A percentile compares a stretch with the other conserved stretches of the same genome.
Evolutionary conservation across 2,888 invertebrate species (phyloP).

Genomic region (Saturnia japonica): DNA sequence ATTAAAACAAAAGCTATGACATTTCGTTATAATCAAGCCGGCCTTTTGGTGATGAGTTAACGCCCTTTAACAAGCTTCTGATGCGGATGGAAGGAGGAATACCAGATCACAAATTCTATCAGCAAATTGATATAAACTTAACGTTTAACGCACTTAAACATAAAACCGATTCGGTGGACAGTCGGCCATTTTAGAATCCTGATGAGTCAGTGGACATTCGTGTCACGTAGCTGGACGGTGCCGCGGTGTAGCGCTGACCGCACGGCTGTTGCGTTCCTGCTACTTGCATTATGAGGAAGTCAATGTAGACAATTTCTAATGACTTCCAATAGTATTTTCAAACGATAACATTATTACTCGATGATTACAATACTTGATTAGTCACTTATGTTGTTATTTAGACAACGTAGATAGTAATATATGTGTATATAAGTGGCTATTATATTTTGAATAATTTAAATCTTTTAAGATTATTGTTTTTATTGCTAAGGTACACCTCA

Average conservation of each 20-base stretch:
- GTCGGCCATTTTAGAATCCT: slow-evolving; percentile 65
- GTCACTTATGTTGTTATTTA: not conserved
- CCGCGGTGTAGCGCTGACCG: slow-evolving; percentile 46
- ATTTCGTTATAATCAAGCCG: too few species aligned
- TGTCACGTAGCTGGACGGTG: slow-evolving; percentile 62
- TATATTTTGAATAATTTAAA: too few species aligned
- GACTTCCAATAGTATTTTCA: slow-evolving; percentile 1
- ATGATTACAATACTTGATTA: not conserved
- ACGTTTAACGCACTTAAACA: not conserved
- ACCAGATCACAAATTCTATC: not conserved
- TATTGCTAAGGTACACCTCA: too few species aligned
- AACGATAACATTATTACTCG: slow-evolving; percentile 10
- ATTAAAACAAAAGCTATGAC: too few species aligned
- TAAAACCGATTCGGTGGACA: slow-evolving; percentile 15
- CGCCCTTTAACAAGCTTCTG: too few species aligned
- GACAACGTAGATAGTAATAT: not conserved
- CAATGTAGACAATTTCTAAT: slow-evolving; percentile 17
- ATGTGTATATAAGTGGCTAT: too few species aligned
- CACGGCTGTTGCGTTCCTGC: slow-evolving; percentile 41
- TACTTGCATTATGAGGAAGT: slow-evolving; percentile 36
- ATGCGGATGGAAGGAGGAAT: not conserved
- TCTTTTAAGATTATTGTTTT: too few species aligned
- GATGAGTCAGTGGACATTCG: slow-evolving; percentile 69
- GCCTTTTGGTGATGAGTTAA: too few species aligned
- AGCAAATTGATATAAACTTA: not conserved